Conservation (phyloP, 2,113 vertebrate genomes). For the Perognathus longimembris region DNA sequence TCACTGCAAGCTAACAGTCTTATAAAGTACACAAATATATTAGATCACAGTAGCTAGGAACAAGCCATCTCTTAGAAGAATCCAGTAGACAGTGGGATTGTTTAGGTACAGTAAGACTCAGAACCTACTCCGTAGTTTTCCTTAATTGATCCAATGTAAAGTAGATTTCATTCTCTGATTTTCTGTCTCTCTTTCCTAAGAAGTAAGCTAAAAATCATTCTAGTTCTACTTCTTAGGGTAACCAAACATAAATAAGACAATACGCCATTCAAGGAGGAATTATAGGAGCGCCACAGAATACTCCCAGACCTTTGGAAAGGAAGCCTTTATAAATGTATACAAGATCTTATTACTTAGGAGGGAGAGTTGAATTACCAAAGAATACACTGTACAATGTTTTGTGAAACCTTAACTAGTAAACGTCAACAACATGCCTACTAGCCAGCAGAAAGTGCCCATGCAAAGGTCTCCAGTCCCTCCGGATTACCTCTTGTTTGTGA, state of each 20-base stretch:
- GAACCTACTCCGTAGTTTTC: neutral
- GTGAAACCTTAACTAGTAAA: constrained; percentile 41
- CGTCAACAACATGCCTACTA: constrained; percentile 28
- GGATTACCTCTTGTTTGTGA: constrained; percentile 73
- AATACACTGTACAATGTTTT: neutral
- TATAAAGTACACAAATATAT: neutral
- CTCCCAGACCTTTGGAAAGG: constrained; percentile 14
- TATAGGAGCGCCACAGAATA: constrained; percentile 46
- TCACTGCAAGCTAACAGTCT: neutral
- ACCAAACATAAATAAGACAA: constrained; percentile 68
- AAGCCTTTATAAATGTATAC: constrained; percentile 22
- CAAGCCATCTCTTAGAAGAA: constrained; percentile 2
- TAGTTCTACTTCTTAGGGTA: constrained; percentile 47
- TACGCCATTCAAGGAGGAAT: constrained; percentile 57
- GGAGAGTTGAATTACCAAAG: constrained; percentile 61
- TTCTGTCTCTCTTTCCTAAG: constrained; percentile 8
- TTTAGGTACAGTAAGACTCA: neutral
- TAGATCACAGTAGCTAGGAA: neutral
- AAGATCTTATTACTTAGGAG: constrained; percentile 54
- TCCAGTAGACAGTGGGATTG: neutral
- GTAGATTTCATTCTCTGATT: neutral
- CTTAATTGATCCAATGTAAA: neutral
- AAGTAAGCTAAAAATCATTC: constrained; percentile 13
- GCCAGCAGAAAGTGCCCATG: constrained; percentile 64
- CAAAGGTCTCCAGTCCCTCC: constrained; percentile 55